Evolutionary conservation across 1,140 invertebrate species (phyloP).

Genomic region (Arion vulgaris): DNA sequence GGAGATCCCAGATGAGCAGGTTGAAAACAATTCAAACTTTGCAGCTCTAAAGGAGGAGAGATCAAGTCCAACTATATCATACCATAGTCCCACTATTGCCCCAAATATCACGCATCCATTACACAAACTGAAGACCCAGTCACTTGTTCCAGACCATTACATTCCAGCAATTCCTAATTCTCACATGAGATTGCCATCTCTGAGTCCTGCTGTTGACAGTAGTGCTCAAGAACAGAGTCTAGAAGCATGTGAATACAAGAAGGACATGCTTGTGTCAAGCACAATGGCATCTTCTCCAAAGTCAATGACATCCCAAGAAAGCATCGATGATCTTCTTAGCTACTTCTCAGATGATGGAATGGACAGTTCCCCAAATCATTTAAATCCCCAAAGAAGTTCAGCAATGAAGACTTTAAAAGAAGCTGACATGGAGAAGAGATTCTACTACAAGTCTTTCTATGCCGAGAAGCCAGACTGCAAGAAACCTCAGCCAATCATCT

Average conservation of each 20-base stretch:
- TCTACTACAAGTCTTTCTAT: conserved; percentile 1
- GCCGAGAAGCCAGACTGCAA: conserved; percentile 11
- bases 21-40: conserved; percentile 22
- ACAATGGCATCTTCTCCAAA: not conserved
- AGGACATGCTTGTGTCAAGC: not conserved
- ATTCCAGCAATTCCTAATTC: not conserved
- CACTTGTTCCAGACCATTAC: not conserved
- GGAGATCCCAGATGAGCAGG: conserved; percentile 34
- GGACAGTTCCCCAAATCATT: conserved; percentile 28
- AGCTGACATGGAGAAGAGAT: conserved; percentile 29
- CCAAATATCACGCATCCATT: not conserved
- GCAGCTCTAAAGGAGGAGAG: conserved; percentile 22
- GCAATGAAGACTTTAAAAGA: conserved; percentile 42
- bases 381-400: conserved; percentile 40
- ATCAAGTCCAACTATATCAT: not conserved
- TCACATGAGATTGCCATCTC: not conserved
- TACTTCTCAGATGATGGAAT: conserved; percentile 45
- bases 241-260: conserved; percentile 5
- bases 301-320: conserved; percentile 22
- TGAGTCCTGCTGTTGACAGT: not conserved
- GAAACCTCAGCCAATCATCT: not conserved
- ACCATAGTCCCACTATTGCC: not conserved
- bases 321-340: conserved; percentile 61
- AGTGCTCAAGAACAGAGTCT: not conserved
- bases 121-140: not conserved